Conservation (phyloP, 1,140 invertebrate genomes). For the Triops cancriformis region DNA sequence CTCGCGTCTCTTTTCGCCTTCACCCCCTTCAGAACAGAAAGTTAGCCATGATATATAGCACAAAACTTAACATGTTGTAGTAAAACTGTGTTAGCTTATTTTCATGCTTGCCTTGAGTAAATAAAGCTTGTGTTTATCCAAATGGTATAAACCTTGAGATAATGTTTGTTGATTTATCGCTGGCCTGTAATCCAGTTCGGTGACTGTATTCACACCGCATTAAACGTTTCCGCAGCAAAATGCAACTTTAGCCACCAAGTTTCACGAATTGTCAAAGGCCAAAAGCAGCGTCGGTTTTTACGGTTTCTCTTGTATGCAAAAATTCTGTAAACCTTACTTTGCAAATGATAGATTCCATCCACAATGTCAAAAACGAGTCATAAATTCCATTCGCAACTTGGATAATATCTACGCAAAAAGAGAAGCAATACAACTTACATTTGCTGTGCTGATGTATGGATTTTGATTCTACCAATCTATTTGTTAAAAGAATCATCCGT, state of each 20-base stretch:
- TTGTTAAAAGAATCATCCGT: too few species aligned
- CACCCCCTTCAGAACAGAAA: too few species aligned
- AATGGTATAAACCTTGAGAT: neutral
- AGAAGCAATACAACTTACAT: too few species aligned
- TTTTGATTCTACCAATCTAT: too few species aligned
- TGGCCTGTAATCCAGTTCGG: neutral
- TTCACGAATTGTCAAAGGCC: neutral
- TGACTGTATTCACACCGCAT: neutral
- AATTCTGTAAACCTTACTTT: too few species aligned
- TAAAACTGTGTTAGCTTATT: neutral
- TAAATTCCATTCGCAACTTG: too few species aligned
- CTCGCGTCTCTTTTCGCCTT: too few species aligned
- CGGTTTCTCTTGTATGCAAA: neutral
- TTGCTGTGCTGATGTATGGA: too few species aligned
- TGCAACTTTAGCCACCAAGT: neutral
- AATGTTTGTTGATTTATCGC: neutral
- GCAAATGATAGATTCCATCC: too few species aligned
- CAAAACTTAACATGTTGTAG: neutral
- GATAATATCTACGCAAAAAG: too few species aligned
- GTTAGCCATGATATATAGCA: too few species aligned
- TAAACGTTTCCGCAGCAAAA: neutral
- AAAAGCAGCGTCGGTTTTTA: neutral
- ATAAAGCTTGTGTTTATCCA: neutral
- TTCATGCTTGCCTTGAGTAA: neutral
- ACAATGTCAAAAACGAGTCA: too few species aligned